These are phyloP conservation scores for Neoseiulus cucumeris DNA, from an alignment of 1,140 invertebrate species.

Conservation along the genomic window DNA sequence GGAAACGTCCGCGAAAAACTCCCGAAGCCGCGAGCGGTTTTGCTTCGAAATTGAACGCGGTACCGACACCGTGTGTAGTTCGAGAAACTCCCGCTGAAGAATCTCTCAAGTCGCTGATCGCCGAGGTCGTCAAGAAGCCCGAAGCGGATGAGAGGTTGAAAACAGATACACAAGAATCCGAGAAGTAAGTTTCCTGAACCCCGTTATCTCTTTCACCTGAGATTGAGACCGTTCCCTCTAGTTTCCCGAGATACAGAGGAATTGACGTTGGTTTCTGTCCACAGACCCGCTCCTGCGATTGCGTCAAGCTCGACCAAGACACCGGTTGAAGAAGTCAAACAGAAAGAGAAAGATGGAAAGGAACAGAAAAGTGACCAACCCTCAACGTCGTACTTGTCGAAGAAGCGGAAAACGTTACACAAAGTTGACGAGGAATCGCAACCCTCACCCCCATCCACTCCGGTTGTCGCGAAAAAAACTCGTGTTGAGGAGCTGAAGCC, in stretches of 20 bases:
- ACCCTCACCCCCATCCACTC: slow-evolving; percentile 2
- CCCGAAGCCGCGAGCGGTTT: background rate
- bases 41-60: too few relatives aligned
- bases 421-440: slow-evolving; percentile 11
- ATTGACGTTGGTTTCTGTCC: too few relatives aligned
- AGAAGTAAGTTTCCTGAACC: slow-evolving; percentile 15
- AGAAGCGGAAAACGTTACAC: slow-evolving; percentile 8
- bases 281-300: too few relatives aligned
- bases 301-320: too few relatives aligned
- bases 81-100: too few relatives aligned
- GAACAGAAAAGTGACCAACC: slow-evolving; percentile 17
- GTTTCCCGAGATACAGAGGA: too few relatives aligned
- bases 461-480: background rate
- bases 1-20: background rate
- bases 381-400: background rate
- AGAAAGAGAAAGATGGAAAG: slow-evolving; percentile 18
- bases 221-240: too few relatives aligned
- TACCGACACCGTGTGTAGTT: too few relatives aligned
- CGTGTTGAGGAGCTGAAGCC: background rate
- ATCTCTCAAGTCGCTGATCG: too few relatives aligned
- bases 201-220: too few relatives aligned
- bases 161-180: slow-evolving; percentile 26
- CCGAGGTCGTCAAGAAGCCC: too few relatives aligned
- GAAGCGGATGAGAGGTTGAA: slow-evolving; percentile 27
- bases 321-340: slow-evolving; percentile 11